These are phyloP conservation scores for Eurystomus gularis DNA, from an alignment of 2,113 vertebrate species.

Conservation along the genomic window DNA sequence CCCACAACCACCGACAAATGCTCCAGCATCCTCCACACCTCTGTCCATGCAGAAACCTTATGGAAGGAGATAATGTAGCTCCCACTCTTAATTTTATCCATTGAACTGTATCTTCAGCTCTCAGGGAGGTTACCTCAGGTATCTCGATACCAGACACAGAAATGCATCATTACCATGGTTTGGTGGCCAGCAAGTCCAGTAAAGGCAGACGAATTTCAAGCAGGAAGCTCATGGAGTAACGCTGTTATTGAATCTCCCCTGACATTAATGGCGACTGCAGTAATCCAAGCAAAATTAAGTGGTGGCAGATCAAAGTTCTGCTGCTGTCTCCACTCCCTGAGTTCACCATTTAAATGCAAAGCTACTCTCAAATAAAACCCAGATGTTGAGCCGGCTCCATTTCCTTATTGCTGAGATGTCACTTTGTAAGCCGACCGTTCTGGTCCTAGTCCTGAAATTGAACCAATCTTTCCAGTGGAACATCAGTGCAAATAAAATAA, in stretches of 20 bases:
- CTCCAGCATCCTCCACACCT: not conserved
- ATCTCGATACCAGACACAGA: not conserved
- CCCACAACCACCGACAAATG: not conserved
- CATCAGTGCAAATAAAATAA: slow-evolving; percentile 17
- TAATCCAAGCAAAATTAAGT: slow-evolving; percentile 20
- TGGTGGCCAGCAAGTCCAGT: not conserved
- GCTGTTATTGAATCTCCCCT: not conserved
- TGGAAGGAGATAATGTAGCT: not conserved
- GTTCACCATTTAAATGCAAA: slow-evolving; percentile 63
- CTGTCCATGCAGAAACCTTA: not conserved
- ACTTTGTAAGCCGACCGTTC: not conserved
- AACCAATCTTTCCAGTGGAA: slow-evolving; percentile 24
- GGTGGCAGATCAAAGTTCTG: slow-evolving; percentile 45
- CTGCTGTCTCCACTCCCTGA: slow-evolving; percentile 31
- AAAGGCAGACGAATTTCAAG: not conserved
- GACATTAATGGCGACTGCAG: not conserved
- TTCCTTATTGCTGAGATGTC: slow-evolving; percentile 49
- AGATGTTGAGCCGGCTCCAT: slow-evolving; percentile 61
- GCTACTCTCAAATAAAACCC: slow-evolving; percentile 64
- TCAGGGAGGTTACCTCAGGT: not conserved
- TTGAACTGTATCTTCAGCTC: not conserved
- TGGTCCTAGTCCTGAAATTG: not conserved
- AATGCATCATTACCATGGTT: not conserved
- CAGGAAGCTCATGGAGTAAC: not conserved
- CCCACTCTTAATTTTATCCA: not conserved